A percentile compares a stretch with the other conserved stretches of the same genome.
phyloP scores from a whole-genome alignment of 2,797 vertebrate genomes.

The Pipistrellus pygmaeus region DNA sequence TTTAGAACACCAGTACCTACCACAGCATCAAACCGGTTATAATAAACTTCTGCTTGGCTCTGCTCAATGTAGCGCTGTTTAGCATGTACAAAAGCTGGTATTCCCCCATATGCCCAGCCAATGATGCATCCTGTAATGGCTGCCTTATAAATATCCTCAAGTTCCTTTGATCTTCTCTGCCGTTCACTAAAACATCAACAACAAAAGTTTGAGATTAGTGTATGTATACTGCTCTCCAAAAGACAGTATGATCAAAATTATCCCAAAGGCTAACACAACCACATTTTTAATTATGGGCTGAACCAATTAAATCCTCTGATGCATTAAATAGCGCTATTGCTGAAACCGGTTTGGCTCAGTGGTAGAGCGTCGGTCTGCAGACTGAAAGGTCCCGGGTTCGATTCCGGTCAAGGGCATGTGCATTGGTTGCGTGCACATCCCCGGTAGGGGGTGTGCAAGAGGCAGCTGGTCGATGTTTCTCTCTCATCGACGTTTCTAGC shows the following conservation, averaged over 20 bases:
- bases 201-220: constrained; percentile 12
- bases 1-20: constrained; percentile 85
- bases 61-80: constrained; percentile 91
- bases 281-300: constrained; percentile 23
- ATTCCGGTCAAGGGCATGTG: too few relatives aligned
- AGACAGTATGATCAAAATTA: constrained; percentile 7
- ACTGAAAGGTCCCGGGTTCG: too few relatives aligned
- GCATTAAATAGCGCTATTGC: neutral
- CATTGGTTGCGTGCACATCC: too few relatives aligned
- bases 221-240: constrained; percentile 29
- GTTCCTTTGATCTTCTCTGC: constrained; percentile 89
- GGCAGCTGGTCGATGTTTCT: too few relatives aligned
- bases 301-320: constrained; percentile 13
- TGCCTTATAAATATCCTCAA: constrained; percentile 88
- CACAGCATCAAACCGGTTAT: constrained; percentile 92
- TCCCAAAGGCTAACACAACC: neutral
- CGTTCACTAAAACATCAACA: constrained; percentile 86
- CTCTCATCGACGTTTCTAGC: too few relatives aligned
- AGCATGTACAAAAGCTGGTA: constrained; percentile 92
- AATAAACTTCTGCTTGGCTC: constrained; percentile 93
- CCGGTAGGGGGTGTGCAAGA: too few relatives aligned
- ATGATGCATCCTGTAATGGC: constrained; percentile 84
- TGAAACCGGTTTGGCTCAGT: too few relatives aligned
- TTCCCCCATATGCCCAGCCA: constrained; percentile 93
- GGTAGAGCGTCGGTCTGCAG: too few relatives aligned